Evolutionary conservation across 2,888 invertebrate genomes (phyloP).

Genomic region (Eustalomyia histrio): DNA sequence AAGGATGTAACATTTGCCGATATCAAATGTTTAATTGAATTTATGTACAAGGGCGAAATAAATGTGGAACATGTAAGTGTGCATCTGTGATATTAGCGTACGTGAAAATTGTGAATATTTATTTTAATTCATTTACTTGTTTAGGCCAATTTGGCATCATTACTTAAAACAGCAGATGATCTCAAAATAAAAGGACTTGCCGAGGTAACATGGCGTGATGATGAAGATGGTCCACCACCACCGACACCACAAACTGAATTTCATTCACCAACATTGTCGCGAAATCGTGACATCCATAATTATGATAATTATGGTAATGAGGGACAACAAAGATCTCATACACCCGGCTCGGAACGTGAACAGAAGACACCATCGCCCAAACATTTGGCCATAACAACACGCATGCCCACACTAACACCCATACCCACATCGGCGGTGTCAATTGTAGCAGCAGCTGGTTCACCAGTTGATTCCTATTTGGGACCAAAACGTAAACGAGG

Average conservation of each 20-base stretch:
- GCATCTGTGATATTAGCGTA: not conserved
- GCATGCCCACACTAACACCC: constrained; percentile 76
- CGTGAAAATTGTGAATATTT: not conserved
- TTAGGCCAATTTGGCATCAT: constrained; percentile 91
- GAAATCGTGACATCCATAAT: constrained; percentile 67
- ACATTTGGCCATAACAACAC: constrained; percentile 40
- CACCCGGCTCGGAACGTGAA: constrained; percentile 63
- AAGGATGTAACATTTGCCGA: constrained; percentile 95
- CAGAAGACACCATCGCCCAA: constrained; percentile 61
- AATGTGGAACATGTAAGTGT: constrained; percentile 94
- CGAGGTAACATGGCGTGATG: constrained; percentile 91
- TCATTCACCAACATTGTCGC: constrained; percentile 71
- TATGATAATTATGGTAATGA: constrained; percentile 67
- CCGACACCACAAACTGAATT: constrained; percentile 73
- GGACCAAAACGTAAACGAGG: constrained; percentile 83
- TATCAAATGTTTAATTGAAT: constrained; percentile 93
- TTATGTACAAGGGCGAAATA: constrained; percentile 97
- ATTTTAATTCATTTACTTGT: constrained; percentile 59
- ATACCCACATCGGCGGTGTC: constrained; percentile 70
- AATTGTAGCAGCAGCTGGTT: constrained; percentile 61
- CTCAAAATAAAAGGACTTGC: constrained; percentile 94
- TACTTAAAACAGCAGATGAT: constrained; percentile 95
- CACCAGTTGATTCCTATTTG: constrained; percentile 72
- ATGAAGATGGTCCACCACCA: constrained; percentile 76
- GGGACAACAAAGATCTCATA: constrained; percentile 51